These are phyloP conservation scores for Nothoprocta pentlandii DNA, from an alignment of 2,113 vertebrate genomes.

Conservation along the genomic window DNA sequence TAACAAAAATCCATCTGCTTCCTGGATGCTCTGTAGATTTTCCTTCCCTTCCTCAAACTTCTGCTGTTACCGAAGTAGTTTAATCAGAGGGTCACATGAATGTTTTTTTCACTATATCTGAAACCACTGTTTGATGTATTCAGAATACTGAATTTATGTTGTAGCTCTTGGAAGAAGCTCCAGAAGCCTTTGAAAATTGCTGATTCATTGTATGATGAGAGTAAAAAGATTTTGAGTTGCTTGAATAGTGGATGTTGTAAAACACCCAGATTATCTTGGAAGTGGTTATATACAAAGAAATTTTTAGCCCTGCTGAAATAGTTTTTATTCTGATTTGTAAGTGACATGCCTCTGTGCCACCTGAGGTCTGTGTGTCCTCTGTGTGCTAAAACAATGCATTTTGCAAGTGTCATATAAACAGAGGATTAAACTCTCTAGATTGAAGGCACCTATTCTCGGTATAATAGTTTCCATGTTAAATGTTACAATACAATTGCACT, in stretches of 20 bases:
- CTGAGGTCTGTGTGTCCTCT: not conserved
- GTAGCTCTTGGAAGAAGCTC: not conserved
- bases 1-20: not conserved
- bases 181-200: not conserved
- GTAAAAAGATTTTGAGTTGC: not conserved
- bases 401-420: not conserved
- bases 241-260: not conserved
- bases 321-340: not conserved
- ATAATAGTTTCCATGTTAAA: not conserved
- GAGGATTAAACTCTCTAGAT: not conserved
- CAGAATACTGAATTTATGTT: not conserved
- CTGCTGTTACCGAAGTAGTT: not conserved
- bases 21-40: not conserved
- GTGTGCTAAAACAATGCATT: not conserved
- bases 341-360: not conserved
- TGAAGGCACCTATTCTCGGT: not conserved
- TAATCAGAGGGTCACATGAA: not conserved
- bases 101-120: not conserved
- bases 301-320: not conserved
- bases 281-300: not conserved
- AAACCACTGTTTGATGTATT: not conserved
- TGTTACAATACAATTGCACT: not conserved
- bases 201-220: not conserved
- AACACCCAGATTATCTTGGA: not conserved
- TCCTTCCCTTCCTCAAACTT: not conserved